These are phyloP conservation scores for Proterorhinus semilunaris DNA, from an alignment of 2,113 vertebrate genomes.

Conservation along the genomic window DNA sequence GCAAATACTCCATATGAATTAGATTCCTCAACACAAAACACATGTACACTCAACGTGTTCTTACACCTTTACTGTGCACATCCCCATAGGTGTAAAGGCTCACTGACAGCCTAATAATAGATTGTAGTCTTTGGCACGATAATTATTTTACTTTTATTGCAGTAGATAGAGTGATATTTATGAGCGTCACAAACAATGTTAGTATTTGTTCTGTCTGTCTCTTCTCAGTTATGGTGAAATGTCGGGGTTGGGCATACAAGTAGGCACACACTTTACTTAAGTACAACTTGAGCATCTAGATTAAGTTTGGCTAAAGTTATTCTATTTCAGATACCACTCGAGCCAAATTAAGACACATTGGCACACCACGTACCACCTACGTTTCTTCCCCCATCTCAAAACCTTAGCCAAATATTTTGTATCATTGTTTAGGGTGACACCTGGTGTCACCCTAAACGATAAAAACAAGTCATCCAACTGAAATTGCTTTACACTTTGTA, in stretches of 20 bases:
- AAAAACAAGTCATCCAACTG: background rate
- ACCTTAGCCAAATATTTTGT: too few relatives aligned
- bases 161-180: constrained; percentile 1
- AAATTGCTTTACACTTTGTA: background rate
- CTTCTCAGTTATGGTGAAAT: background rate
- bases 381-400: too few relatives aligned
- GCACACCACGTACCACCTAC: too few relatives aligned
- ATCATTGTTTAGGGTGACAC: constrained; percentile 6
- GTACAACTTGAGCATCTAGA: too few relatives aligned
- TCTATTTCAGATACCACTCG: too few relatives aligned
- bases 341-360: too few relatives aligned
- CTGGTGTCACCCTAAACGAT: constrained; percentile 17
- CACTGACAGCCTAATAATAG: background rate
- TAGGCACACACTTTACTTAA: too few relatives aligned
- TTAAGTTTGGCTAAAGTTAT: too few relatives aligned
- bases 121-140: background rate
- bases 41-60: background rate
- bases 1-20: constrained; percentile 1
- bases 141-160: background rate
- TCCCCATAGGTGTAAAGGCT: background rate
- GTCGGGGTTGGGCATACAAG: background rate
- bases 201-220: background rate
- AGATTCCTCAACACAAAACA: background rate
- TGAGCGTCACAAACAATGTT: background rate
- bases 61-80: background rate